phyloP scores from a whole-genome alignment of 2,888 invertebrate species.

The Callimorpha dominula region DNA sequence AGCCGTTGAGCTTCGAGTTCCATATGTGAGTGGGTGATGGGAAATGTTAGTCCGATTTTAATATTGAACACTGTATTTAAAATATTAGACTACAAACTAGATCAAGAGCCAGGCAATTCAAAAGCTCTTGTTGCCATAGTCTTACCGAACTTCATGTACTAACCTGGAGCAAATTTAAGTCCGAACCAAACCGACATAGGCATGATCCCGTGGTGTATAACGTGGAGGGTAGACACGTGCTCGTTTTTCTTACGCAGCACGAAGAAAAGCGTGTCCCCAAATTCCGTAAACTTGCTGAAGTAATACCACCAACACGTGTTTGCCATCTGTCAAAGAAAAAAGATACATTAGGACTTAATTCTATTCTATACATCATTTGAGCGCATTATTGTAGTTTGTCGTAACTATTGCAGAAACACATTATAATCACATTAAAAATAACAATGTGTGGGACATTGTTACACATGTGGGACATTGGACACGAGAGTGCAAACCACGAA shows the following conservation, averaged over 20 bases:
- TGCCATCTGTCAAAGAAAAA: slow-evolving; percentile 90
- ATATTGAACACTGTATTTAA: not conserved
- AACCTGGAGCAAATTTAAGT: slow-evolving; percentile 97
- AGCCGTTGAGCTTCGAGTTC: not conserved
- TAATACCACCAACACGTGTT: slow-evolving; percentile 98
- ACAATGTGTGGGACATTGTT: too few species aligned
- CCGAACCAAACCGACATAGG: slow-evolving; percentile 98
- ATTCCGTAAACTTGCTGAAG: slow-evolving; percentile 98
- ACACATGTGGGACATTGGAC: too few species aligned
- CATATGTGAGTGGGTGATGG: not conserved
- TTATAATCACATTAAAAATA: not conserved
- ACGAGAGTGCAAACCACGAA: too few species aligned
- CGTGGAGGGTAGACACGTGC: slow-evolving; percentile 97
- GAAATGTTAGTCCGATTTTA: not conserved
- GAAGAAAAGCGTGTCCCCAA: slow-evolving; percentile 98
- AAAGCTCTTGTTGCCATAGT: not conserved
- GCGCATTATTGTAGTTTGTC: not conserved
- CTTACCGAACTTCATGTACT: slow-evolving; percentile 49
- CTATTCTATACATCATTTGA: not conserved
- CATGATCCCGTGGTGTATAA: slow-evolving; percentile 99
- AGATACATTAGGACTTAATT: not conserved
- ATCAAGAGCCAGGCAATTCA: not conserved
- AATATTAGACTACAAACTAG: too few species aligned
- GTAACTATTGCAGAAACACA: not conserved
- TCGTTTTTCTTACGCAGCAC: slow-evolving; percentile 97